Conservation (phyloP, 2,888 invertebrate species). For the Drosophila gaucha region DNA sequence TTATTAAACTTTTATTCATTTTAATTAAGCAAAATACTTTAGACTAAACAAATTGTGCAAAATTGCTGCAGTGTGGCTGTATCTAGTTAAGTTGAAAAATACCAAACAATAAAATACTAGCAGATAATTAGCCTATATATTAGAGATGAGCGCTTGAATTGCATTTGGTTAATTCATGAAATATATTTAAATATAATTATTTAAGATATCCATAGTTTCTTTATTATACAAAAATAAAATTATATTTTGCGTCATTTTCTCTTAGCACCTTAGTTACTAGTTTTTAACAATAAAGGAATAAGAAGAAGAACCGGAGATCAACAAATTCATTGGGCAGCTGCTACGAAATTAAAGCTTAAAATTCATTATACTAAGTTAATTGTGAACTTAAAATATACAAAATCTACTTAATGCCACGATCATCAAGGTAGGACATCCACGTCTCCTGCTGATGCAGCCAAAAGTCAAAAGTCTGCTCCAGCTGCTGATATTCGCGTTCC, state of each 20-base stretch:
- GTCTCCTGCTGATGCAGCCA: conserved; percentile 55
- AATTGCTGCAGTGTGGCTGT: conserved; percentile 14
- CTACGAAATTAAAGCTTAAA: conserved; percentile 7
- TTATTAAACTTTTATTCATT: conserved; percentile 52
- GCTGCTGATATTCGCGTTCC: conserved; percentile 54
- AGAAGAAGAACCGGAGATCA: conserved; percentile 17
- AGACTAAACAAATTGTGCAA: conserved; percentile 6
- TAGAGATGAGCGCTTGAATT: neutral
- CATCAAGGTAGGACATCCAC: conserved; percentile 14
- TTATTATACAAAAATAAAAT: too few relatives aligned
- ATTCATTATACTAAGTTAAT: neutral
- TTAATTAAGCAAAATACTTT: conserved; percentile 15
- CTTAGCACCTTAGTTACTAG: neutral
- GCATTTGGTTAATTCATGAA: too few relatives aligned
- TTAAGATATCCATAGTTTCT: too few relatives aligned
- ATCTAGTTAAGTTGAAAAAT: neutral
- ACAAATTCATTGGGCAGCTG: too few relatives aligned
- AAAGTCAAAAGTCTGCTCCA: conserved; percentile 56
- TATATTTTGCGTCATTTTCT: neutral
- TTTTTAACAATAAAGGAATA: conserved; percentile 2
- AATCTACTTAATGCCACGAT: conserved; percentile 1
- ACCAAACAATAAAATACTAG: neutral
- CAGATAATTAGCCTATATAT: neutral
- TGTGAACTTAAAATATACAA: neutral
- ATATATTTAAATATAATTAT: too few relatives aligned